These are phyloP conservation scores for Acropora yongei DNA, from an alignment of 64 coral and sea anemone genomes.

Conservation along the genomic window DNA sequence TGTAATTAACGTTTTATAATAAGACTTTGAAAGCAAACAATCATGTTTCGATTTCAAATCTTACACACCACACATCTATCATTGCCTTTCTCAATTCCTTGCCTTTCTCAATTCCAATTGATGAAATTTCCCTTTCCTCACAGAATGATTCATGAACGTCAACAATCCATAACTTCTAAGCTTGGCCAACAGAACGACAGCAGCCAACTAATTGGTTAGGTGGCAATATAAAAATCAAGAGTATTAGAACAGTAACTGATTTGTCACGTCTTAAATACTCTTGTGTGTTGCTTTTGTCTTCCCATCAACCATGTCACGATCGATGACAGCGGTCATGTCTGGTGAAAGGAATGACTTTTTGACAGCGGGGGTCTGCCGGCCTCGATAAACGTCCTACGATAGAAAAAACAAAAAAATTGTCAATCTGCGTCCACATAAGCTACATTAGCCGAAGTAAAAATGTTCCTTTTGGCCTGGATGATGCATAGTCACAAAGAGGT, in stretches of 20 bases:
- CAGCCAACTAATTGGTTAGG: background rate
- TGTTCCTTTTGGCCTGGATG: no score
- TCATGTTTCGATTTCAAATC: no score
- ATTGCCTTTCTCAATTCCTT: no score
- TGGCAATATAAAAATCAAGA: background rate
- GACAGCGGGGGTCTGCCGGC: background rate
- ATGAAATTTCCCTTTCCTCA: no score
- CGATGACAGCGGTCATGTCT: conserved; percentile 59
- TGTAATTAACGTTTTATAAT: no score
- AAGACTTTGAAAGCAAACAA: no score
- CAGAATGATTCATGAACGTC: background rate
- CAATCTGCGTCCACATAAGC: background rate
- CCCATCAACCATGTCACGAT: conserved; percentile 37
- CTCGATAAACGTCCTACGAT: conserved; percentile 27
- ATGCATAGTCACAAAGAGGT: no score
- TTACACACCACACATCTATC: no score
- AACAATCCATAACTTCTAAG: background rate
- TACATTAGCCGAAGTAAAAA: no score
- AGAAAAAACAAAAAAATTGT: background rate
- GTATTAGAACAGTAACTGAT: background rate
- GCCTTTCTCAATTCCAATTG: no score
- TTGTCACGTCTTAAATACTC: conserved; percentile 22
- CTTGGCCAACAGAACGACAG: background rate
- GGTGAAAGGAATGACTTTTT: conserved; percentile 62
- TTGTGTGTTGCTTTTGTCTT: conserved; percentile 3